These are phyloP conservation scores for Borostomias antarcticus DNA, from an alignment of 2,797 vertebrate species.

Conservation along the genomic window DNA sequence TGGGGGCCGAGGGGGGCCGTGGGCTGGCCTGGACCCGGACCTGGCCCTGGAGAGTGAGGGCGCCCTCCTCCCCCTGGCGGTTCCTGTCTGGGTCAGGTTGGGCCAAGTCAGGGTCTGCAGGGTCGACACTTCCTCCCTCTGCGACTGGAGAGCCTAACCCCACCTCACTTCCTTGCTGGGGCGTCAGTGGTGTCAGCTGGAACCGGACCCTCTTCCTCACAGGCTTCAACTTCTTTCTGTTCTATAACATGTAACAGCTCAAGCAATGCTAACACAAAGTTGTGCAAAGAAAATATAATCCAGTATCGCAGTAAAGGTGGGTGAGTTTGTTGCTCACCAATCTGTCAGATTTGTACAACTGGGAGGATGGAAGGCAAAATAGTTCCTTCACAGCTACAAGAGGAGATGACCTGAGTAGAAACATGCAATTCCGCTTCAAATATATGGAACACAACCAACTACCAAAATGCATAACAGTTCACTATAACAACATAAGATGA, in stretches of 20 bases:
- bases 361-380: conserved; percentile 35
- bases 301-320: background rate
- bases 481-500: background rate
- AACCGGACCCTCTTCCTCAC: conserved; percentile 16
- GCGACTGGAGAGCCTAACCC: conserved; percentile 8
- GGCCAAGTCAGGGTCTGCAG: background rate
- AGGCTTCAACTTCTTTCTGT: conserved; percentile 11
- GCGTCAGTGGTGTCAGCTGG: conserved; percentile 12
- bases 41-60: background rate
- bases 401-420: conserved; percentile 37
- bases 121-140: background rate
- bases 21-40: background rate
- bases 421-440: background rate
- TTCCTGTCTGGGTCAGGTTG: background rate
- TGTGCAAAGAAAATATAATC: background rate
- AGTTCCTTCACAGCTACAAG: conserved; percentile 40
- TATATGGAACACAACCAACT: no score
- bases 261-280: background rate
- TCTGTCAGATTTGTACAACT: background rate
- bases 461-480: background rate
- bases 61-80: background rate
- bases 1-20: background rate
- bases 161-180: background rate
- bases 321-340: conserved; percentile 9
- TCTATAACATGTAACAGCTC: background rate